These are phyloP conservation scores for Periparus ater DNA, from an alignment of 2,797 vertebrate species.

Conservation along the genomic window DNA sequence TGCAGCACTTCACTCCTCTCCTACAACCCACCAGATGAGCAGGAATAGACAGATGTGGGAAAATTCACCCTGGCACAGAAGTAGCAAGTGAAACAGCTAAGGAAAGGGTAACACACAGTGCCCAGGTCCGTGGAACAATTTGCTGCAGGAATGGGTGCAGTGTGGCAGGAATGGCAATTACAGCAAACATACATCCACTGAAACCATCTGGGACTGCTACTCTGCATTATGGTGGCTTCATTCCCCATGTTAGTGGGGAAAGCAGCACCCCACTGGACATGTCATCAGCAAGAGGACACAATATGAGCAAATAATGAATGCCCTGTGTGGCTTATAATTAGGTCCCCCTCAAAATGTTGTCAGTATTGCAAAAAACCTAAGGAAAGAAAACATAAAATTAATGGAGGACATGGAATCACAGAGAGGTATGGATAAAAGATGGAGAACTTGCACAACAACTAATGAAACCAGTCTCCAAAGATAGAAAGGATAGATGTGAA, in stretches of 20 bases:
- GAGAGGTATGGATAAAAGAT: background rate
- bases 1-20: background rate
- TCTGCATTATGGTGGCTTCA: background rate
- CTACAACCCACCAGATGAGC: background rate
- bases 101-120: background rate
- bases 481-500: background rate
- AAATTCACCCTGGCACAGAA: background rate
- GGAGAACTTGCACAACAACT: background rate
- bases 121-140: background rate
- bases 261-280: background rate
- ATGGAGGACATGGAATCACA: background rate
- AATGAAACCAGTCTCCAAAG: background rate
- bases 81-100: background rate
- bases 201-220: background rate
- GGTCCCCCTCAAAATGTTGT: background rate
- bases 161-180: background rate
- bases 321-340: background rate
- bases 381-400: background rate
- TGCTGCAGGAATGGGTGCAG: background rate
- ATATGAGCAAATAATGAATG: background rate
- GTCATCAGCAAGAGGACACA: background rate
- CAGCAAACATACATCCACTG: background rate
- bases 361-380: background rate
- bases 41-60: background rate
- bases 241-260: background rate